Conservation (phyloP, 2,113 vertebrate genomes). For the Neolamprologus hecqui region DNA sequence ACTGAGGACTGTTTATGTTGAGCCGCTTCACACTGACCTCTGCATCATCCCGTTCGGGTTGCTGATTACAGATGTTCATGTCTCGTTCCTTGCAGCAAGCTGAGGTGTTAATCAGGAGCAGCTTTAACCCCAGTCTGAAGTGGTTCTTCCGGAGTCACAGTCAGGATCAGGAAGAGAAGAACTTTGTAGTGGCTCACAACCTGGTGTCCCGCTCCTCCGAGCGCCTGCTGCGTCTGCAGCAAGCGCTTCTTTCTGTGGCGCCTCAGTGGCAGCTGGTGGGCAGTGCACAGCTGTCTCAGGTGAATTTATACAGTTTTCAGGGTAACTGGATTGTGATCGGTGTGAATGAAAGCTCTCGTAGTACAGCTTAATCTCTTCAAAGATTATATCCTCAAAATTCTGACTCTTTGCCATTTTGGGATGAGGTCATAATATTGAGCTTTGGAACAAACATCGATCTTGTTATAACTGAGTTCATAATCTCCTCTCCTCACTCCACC, state of each 20-base stretch:
- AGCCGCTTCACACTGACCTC: not conserved
- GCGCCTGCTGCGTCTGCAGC: constrained; percentile 50
- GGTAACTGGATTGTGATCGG: not conserved
- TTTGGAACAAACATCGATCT: not conserved
- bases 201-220: constrained; percentile 54
- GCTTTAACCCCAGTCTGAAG: constrained; percentile 50
- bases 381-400: not conserved
- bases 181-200: constrained; percentile 45
- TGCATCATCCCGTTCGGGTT: not conserved
- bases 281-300: not conserved
- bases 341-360: not conserved
- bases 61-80: constrained; percentile 46
- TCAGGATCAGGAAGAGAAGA: constrained; percentile 38
- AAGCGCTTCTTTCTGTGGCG: constrained; percentile 39
- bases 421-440: not conserved
- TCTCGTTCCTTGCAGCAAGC: constrained; percentile 49
- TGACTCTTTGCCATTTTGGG: not conserved
- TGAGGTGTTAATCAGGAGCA: constrained; percentile 43
- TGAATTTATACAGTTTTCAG: not conserved
- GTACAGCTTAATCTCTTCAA: not conserved
- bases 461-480: not conserved
- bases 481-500: not conserved
- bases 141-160: constrained; percentile 26
- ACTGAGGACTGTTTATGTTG: not conserved
- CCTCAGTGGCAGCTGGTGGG: constrained; percentile 35